These are phyloP conservation scores for Porites australiensis DNA, from an alignment of 64 coral and sea anemone species.

Conservation along the genomic window DNA sequence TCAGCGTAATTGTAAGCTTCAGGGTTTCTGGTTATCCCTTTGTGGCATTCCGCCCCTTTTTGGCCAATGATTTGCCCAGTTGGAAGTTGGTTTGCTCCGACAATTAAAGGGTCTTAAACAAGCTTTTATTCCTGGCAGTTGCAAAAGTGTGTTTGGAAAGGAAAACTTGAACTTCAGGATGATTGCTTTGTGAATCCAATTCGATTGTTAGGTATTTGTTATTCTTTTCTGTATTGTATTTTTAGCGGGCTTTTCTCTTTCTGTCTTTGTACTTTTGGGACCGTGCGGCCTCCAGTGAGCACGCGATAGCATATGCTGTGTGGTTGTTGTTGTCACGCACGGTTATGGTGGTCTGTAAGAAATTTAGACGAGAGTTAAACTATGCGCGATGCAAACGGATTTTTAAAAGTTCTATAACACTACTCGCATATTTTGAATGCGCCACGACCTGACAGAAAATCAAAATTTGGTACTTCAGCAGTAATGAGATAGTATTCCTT, in stretches of 20 bases:
- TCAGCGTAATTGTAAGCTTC: background rate
- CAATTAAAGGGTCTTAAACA: background rate
- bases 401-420: too few species aligned
- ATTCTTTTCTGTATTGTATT: background rate
- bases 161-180: slow-evolving; percentile 60
- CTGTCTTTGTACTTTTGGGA: slow-evolving; percentile 59
- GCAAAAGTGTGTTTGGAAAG: slow-evolving; percentile 16
- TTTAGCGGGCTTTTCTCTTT: background rate
- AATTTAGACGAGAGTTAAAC: too few species aligned
- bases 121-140: slow-evolving; percentile 31
- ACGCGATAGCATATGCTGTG: too few species aligned
- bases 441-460: too few species aligned
- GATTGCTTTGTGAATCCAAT: slow-evolving; percentile 61
- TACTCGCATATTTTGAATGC: too few species aligned
- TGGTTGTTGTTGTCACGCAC: too few species aligned
- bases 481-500: too few species aligned
- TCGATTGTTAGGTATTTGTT: slow-evolving; percentile 1
- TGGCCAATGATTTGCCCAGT: background rate
- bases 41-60: too few species aligned
- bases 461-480: too few species aligned
- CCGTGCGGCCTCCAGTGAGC: slow-evolving; percentile 9
- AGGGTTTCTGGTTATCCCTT: slow-evolving; percentile 18
- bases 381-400: too few species aligned
- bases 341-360: too few species aligned
- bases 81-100: slow-evolving; percentile 40